Base-by-base conservation (phyloP, 2,888 invertebrate species). In the Dione vanillae region DNA sequence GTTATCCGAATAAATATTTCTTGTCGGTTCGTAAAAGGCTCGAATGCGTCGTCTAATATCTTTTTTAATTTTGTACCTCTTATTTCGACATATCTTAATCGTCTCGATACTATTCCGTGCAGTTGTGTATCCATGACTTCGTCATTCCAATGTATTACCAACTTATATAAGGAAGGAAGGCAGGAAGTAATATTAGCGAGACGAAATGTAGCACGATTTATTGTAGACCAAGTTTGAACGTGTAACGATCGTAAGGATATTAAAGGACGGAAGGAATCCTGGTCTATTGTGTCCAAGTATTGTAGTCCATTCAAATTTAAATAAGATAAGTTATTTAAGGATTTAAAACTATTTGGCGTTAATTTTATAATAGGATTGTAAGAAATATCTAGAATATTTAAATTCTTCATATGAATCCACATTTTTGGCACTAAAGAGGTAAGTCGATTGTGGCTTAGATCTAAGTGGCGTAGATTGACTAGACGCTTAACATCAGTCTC, bases 351-450 rank as follows among this genome's bases (percentile, higher is more conserved):
- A 82, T 96, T 96, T 80, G 94, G 93, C 74, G 95, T 94, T 73
- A 97, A 94, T 83, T 96, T 95, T 91, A 96, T 93, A 72, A 98
- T 95, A 10, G 97, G 97, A 90, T 98, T 98, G 82, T 95, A 95
- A 0, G 97, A 97, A 67, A 98, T 84, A 85, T 97, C 97, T 67
- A 98, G 92, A 58, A 95, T 94, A 75, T 97, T 95, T 75, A 98
- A 94, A 73, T 96, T 94, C 71, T 94, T 95, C 75, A 97, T 94
- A 83, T 96, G 90, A 80, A 95, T 92, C 95, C 97, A 97, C 78
- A 96, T 94, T 75, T 96, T 95, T 82, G 96, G 95, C 77, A 97
- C 97, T 81, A 97, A 94, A 78, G 96, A 95, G 67, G 94, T 94
- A 74, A 98, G 89, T 81, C 96, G 95, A 91, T 98, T 98, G 83